These are phyloP conservation scores for Paratilapia polleni DNA, from an alignment of 2,113 vertebrate genomes.

Conservation along the genomic window DNA sequence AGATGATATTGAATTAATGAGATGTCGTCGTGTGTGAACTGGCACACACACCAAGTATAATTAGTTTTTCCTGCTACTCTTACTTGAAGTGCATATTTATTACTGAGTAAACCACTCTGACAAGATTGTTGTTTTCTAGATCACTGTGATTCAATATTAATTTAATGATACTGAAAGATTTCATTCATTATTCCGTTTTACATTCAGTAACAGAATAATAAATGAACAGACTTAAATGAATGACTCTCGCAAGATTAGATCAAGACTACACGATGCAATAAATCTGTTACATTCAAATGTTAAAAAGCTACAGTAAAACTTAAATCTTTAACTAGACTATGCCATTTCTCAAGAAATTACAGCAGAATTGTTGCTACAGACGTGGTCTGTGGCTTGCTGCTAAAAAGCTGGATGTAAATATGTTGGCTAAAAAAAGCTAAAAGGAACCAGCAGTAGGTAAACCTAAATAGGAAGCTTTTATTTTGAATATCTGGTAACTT, in stretches of 20 bases:
- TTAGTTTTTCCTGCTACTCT: constrained; percentile 24
- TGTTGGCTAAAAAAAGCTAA: neutral
- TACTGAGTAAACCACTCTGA: neutral
- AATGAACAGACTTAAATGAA: neutral
- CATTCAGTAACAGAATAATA: neutral
- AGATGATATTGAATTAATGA: constrained; percentile 19
- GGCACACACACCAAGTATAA: neutral
- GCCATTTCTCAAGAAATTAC: neutral
- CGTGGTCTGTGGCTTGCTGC: neutral
- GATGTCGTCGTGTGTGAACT: neutral
- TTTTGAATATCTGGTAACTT: neutral
- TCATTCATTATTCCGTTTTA: constrained; percentile 16
- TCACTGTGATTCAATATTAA: constrained; percentile 20
- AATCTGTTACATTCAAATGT: neutral
- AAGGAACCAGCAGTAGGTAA: neutral
- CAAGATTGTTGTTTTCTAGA: neutral
- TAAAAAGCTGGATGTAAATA: neutral
- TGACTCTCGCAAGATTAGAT: neutral
- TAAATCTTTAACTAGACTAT: neutral
- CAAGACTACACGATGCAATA: neutral
- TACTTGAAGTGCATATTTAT: constrained; percentile 5
- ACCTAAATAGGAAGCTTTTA: too few relatives aligned
- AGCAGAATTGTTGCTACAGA: neutral
- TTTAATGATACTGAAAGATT: constrained; percentile 12
- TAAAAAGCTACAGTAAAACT: neutral